Base-by-base conservation (phyloP, 2,113 vertebrate genomes). In the Corydoras sp. region DNA sequence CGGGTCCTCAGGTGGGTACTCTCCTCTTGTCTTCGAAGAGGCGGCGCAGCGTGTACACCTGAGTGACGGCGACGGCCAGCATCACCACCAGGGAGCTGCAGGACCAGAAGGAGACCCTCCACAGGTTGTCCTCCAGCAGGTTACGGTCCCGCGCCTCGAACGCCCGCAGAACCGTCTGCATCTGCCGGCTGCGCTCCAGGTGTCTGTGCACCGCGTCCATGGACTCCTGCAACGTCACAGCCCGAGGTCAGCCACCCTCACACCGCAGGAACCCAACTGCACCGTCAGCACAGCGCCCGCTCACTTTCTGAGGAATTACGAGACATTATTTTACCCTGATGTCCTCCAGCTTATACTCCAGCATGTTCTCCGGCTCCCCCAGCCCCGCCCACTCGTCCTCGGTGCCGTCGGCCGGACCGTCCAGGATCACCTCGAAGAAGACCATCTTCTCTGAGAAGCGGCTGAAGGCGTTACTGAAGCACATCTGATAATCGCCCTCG, bases 381-480 rank as follows among this genome's bases (percentile, higher is more conserved):
- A 92, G 80, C 18, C 91, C 92, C 0, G 80, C 80, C 93, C 92
- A 94, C 73, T 89, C 87, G 0, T 88, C 88, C 2, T 92, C 92
- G 0, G 81, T 86, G 0, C 91, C 92, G 2, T 88, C 81, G 31
- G 79, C 82, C 49, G 82, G 81, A 1, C 78, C 78, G 43, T 90
- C 89, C 4, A 88, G 68, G 83, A 95, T 90, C 70, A 96, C 88
- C 84, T 96, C 94, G 0, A 96, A 96, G 86, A 96, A 96, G 59
- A 96, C 92, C 71, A 94, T 81, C 84, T 96, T 96, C 84, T 95
- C 93, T 0, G 94, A 95, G 83, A 95, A 93, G 58, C 87, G 89
- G 76, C 94, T 96, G 87, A 96, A 96, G 81, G 88, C 91, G 86
- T 95, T 96, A 85, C 95, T 94, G 9, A 96, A 96, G 84, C 94